These are phyloP conservation scores for Globodera rostochiensis DNA, from an alignment of 1,140 invertebrate species.

Conservation along the genomic window DNA sequence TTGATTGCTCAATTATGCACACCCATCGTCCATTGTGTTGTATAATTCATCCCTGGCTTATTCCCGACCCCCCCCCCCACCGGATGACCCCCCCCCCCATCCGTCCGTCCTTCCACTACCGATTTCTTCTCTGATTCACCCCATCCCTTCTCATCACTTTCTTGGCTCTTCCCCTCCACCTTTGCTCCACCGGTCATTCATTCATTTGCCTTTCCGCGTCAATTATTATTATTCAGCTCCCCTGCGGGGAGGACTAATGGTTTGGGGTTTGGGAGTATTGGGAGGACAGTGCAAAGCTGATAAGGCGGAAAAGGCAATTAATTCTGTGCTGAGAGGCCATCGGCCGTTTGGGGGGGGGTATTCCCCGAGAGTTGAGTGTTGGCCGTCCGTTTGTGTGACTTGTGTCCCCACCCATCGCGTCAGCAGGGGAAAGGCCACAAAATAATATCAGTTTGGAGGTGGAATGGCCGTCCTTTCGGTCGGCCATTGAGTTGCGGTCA, in stretches of 20 bases:
- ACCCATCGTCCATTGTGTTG: neutral
- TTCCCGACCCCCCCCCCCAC: neutral
- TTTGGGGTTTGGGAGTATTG: neutral
- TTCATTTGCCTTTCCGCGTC: slow-evolving; percentile 12
- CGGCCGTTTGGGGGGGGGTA: neutral
- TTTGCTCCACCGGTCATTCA: neutral
- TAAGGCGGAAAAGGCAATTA: neutral
- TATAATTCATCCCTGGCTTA: neutral
- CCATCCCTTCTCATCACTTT: neutral
- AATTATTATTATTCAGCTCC: slow-evolving; percentile 11
- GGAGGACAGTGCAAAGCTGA: neutral
- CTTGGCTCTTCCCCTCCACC: too few relatives aligned
- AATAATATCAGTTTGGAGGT: neutral
- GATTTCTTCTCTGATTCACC: neutral
- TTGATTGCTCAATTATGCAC: neutral
- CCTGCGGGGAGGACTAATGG: neutral
- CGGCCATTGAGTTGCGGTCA: too few relatives aligned
- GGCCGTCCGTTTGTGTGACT: neutral
- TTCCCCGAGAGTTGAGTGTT: neutral
- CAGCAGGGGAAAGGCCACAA: neutral
- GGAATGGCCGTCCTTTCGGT: neutral
- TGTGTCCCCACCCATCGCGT: neutral
- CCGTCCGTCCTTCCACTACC: neutral
- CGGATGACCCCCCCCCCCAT: neutral
- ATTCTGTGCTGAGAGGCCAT: neutral